Evolutionary conservation across 2,113 vertebrate genomes (phyloP), one percentile per base, ranked within the genome.

Genomic region (Pardalotus punctatus): DNA sequence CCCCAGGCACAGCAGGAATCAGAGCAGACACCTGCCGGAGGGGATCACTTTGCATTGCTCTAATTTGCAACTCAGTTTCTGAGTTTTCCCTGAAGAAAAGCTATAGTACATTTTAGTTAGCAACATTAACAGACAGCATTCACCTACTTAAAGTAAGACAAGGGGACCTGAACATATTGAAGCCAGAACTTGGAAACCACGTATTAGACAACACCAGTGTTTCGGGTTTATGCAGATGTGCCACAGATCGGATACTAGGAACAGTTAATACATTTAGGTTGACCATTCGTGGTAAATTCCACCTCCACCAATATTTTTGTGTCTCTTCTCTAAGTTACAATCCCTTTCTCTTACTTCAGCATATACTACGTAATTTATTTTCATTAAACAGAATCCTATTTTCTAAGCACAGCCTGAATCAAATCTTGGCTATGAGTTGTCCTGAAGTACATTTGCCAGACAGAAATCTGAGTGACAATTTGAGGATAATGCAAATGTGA

Each of bases 21-120:
- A 0, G 60, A 43, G 86, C 82, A 74, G 28, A 61, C 48, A 7
- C 73, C 90, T 73, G 71, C 61, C 57, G 9, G 84, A 73, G 78
- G 78, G 88, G 60, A 81, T 95, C 90, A 92, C 93, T 96, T 90
- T 97, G 94, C 78, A 91, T 89, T 96, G 91, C 74, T 97, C 70
- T 61, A 81, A 89, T 95, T 93, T 86, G 88, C 69, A 95, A 88
- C 89, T 97, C 96, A 90, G 10, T 94, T 51, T 90, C 78, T 94
- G 94, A 97, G 92, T 93, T 93, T 97, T 97, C 97, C 97, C 95
- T 97, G 97, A 97, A 97, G 93, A 97, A 96, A 97, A 97, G 92
- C 94, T 86, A 90, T 58, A 81, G 84, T 43, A 95, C 57, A n/a
- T 66, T 93, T 94, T 65, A 86, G 67, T 82, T 62, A 95, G 94